phyloP scores from a whole-genome alignment of 1,140 invertebrate species.

The Laodelphax striatellus region DNA sequence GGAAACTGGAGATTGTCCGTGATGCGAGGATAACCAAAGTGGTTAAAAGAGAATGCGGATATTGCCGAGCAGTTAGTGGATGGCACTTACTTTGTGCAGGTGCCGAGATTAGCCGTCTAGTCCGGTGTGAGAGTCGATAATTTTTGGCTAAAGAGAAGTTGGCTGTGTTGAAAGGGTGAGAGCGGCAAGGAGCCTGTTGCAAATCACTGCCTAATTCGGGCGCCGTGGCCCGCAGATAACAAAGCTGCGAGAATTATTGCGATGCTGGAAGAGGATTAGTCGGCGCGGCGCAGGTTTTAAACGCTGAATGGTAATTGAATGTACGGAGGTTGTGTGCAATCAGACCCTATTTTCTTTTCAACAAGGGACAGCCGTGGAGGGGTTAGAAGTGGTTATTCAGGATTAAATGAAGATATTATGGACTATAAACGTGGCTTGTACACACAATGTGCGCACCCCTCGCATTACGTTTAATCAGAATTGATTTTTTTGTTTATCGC shows the following conservation, averaged over 20 bases:
- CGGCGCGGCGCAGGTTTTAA: constrained; percentile 9
- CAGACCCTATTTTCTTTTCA: constrained; percentile 9
- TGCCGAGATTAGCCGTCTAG: no score
- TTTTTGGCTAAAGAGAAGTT: no score
- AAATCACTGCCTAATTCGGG: constrained; percentile 14
- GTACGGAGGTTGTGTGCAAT: constrained; percentile 7
- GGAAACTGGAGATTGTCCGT: no score
- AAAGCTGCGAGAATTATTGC: constrained; percentile 5
- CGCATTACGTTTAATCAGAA: constrained; percentile 19
- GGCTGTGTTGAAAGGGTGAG: no score
- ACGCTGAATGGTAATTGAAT: constrained; percentile 11
- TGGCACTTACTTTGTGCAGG: no score
- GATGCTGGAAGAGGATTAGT: constrained; percentile 9
- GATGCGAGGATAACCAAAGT: no score
- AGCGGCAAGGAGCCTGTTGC: background rate
- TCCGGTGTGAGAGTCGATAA: no score
- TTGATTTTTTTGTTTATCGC: constrained; percentile 19
- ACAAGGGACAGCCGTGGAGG: background rate
- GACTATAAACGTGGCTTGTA: constrained; percentile 18
- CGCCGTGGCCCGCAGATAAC: constrained; percentile 13
- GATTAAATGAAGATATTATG: constrained; percentile 20
- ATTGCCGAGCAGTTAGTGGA: no score
- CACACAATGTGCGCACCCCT: constrained; percentile 8
- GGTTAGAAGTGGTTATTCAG: constrained; percentile 14
- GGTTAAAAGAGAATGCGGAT: no score